phyloP scores from a whole-genome alignment of 2,113 vertebrate species.

The Ictidomys tridecemlineatus region DNA sequence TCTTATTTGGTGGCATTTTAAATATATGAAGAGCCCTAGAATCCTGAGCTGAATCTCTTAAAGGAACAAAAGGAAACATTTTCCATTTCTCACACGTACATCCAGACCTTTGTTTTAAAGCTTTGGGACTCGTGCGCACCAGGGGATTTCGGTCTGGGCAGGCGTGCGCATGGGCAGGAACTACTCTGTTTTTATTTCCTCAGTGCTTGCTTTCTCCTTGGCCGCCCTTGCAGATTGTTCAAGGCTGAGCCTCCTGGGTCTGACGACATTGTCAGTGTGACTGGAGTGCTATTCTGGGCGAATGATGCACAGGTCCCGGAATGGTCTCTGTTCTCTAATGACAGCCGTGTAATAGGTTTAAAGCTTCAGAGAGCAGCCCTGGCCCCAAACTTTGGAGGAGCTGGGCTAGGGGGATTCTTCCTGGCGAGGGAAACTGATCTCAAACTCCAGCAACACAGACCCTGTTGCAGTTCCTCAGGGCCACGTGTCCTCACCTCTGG shows the following conservation, averaged over 20 bases:
- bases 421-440: constrained; percentile 11
- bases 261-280: constrained; percentile 54
- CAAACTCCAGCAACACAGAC: neutral
- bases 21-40: neutral
- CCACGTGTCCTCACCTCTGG: neutral
- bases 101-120: neutral
- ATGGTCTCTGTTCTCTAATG: constrained; percentile 45
- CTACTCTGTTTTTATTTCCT: neutral
- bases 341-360: constrained; percentile 5
- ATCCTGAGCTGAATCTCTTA: neutral
- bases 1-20: constrained; percentile 1
- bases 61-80: neutral
- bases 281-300: constrained; percentile 62
- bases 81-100: neutral
- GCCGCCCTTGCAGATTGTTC: constrained; percentile 29
- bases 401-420: neutral
- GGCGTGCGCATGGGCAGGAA: neutral
- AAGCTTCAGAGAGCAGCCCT: constrained; percentile 52
- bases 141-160: neutral
- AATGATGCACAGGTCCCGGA: constrained; percentile 25
- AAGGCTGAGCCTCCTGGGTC: constrained; percentile 40
- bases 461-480: neutral
- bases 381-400: neutral
- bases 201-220: constrained; percentile 22
- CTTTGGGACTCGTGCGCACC: neutral